Base-by-base conservation (phyloP, 2,888 invertebrate species). In the Acanthosepion lycidas region DNA sequence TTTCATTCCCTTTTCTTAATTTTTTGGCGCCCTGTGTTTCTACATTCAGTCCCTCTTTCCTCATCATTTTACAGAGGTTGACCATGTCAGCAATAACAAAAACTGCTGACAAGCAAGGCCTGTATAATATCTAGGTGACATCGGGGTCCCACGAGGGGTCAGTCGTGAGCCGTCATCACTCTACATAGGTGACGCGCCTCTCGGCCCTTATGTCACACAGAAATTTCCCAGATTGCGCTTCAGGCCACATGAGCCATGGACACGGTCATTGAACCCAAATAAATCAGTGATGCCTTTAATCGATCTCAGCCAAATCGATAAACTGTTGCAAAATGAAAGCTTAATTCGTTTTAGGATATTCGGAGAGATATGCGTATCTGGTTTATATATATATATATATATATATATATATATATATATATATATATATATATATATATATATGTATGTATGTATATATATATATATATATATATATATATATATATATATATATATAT, bases 351-450 rank as follows among this genome's bases (percentile, higher is more conserved):
- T 64, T 64, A 26, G 1, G 28, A 64, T 64, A 28, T 28, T 64
- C 64, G 5, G 28, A 28, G 28, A 28, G 26, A 64, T 4, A 64
- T 64, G 8, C 26, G 8, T 28, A 6, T 64, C 28, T 28, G 28
- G 64, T 4, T 28, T 20, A 4, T 15, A 4, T 55, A 18, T 18
- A 51, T 51, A 18, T 18, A 18, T 28, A 64, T 64, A 28, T 26
- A 64, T 64, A 64, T 64, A 64, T 64, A 64, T 64, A 64, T 64
- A 64, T 64, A 64, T 64, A 64, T 64, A 64, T 64, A 64, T 64
- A 64, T 64, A 59, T 59, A 59, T 59, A 59, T 59, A 59, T 59
- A 59, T 20, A 59, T 59, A 59, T 59, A 59, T 59, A 59, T 59
- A 59, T 18, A 18, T 59, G 9, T 28, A 64, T 28, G 28, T 4